Percentiles rank a stretch among this genome's conserved stretches.
phyloP scores from a whole-genome alignment of 2,113 vertebrate species.

The Cacatua alba region DNA sequence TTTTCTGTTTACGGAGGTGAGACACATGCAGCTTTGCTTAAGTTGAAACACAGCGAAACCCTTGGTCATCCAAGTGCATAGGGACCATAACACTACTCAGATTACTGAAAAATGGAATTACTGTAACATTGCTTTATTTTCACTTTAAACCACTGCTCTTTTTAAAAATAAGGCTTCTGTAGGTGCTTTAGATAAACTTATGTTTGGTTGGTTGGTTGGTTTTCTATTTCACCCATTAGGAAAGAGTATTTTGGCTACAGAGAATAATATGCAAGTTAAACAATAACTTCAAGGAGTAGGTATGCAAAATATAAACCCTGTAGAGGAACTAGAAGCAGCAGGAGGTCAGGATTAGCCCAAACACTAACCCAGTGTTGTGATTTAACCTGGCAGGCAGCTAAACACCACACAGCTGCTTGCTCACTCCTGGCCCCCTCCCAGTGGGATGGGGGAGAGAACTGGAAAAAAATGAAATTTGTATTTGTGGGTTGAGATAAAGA shows the following conservation, averaged over 20 bases:
- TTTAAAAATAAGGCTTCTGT: neutral
- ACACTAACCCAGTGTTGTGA: neutral
- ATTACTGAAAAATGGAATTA: neutral
- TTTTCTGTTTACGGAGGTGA: neutral
- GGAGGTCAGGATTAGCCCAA: neutral
- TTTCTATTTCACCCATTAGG: fast-evolving
- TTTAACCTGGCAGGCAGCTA: neutral
- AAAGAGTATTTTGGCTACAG: neutral
- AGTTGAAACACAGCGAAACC: neutral
- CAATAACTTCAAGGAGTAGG: neutral
- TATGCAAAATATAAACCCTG: conserved; percentile 6
- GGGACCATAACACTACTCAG: fast-evolving
- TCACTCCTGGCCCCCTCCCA: neutral
- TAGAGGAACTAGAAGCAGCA: neutral
- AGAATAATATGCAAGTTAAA: neutral
- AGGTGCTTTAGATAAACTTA: neutral
- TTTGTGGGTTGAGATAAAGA: neutral
- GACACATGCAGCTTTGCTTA: neutral
- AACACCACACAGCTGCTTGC: neutral
- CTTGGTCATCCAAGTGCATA: neutral
- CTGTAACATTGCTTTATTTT: neutral
- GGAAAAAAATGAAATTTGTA: neutral
- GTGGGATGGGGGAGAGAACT: neutral
- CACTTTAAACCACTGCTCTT: neutral
- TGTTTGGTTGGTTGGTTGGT: neutral